These are phyloP conservation scores for Paragorgia papillata DNA, from an alignment of 92 coral and sea anemone genomes.

Conservation along the genomic window DNA sequence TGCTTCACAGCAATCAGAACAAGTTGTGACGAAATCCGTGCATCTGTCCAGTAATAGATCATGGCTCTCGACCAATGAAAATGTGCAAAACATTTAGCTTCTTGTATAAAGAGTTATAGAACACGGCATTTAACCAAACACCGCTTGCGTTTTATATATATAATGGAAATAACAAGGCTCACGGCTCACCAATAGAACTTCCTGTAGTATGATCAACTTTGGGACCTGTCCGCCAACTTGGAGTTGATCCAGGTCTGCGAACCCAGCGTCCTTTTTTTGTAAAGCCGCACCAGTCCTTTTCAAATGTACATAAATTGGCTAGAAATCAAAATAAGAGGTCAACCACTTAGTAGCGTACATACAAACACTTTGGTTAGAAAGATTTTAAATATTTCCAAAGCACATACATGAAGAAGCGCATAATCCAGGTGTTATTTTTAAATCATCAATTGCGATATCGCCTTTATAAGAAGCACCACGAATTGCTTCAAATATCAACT, in stretches of 20 bases:
- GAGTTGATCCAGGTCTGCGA: conserved; percentile 64
- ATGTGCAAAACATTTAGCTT: no score
- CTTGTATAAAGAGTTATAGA: no score
- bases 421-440: conserved; percentile 61
- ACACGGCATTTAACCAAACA: no score
- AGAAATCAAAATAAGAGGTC: conserved; percentile 17
- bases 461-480: conserved; percentile 60
- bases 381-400: no score
- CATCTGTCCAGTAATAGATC: no score
- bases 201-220: conserved; percentile 76
- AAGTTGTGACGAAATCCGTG: no score
- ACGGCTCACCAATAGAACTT: conserved; percentile 61
- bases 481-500: conserved; percentile 84
- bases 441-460: conserved; percentile 83
- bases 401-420: conserved; percentile 49
- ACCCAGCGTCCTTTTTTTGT: conserved; percentile 59
- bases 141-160: no score
- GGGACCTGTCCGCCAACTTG: conserved; percentile 79
- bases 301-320: conserved; percentile 66
- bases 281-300: conserved; percentile 66
- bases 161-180: no score
- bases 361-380: no score
- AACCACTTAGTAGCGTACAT: no score
- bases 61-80: no score
- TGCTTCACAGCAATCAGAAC: no score